Base-by-base conservation (phyloP, 2,888 invertebrate genomes). In the Falcaria lacertinaria region DNA sequence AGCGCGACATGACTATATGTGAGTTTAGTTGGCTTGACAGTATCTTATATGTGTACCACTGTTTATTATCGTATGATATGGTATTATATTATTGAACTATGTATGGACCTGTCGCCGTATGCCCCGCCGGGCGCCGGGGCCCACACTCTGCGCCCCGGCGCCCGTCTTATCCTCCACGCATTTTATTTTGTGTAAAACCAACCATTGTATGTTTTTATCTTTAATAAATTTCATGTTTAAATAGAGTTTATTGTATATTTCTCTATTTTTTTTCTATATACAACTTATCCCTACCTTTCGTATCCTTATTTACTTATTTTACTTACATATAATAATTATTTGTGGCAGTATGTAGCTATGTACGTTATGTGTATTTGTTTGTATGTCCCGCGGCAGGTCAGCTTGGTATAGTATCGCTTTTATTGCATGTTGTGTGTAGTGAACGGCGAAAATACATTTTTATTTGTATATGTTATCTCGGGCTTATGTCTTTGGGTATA, bases 221-320 rank as follows among this genome's bases (percentile, higher is more conserved):
- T 86, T 84, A 89, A 89, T 88, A 89, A 89, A 89, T 80, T 89
- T 87, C 86, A 87, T 85, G 86, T 86, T 89, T 87, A 84, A 85
- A 88, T 89, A 89, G 82, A 80, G 73, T 87, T 81, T 89, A 87
- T 86, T 71, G 86, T 88, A 89, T 89, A 88, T 88, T 87, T 85
- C 83, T 82, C 83, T 84, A 81, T 84, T 85, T 76, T 82, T 81
- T 83, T 80, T 80, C 77, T 88, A 83, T 87, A 84, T 80, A 74
- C 64, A 42, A 41, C 61, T 60, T 75, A 63, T 74, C 37, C 70
- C 57, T 52, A 79, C 83, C 74, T 64, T 60, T 80, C 65, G 67
- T 80, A 69, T 83, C 83, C 83, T 77, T 83, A 83, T 86, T 74
- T 85, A 80, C 73, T 69, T 80, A 80, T 72, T 80, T 74, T 70